These are phyloP conservation scores for Rutpela maculata DNA, from an alignment of 2,888 invertebrate genomes.

Conservation along the genomic window DNA sequence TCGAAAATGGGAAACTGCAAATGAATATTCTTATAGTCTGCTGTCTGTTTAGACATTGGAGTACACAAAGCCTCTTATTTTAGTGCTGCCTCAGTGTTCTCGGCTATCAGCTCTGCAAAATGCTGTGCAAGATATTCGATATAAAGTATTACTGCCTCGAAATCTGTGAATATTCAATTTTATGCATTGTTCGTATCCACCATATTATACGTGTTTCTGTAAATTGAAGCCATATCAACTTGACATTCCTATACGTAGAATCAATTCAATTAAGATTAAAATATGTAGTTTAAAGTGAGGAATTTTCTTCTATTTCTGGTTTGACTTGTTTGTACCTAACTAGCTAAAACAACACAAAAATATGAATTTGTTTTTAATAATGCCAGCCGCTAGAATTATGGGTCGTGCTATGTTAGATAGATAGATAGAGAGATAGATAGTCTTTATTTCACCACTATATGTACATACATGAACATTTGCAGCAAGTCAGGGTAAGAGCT, in stretches of 20 bases:
- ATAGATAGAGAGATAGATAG: too few relatives aligned
- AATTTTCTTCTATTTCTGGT: too few relatives aligned
- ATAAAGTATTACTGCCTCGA: slow-evolving; percentile 3
- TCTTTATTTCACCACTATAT: too few relatives aligned
- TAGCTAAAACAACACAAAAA: too few relatives aligned
- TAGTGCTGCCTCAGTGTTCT: slow-evolving; percentile 37
- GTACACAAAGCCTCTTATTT: slow-evolving; percentile 34
- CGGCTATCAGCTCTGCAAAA: slow-evolving; percentile 21
- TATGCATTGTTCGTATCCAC: slow-evolving; percentile 27
- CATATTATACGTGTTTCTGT: slow-evolving; percentile 16
- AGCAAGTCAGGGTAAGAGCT: too few relatives aligned
- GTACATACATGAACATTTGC: too few relatives aligned
- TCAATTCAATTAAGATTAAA: too few relatives aligned
- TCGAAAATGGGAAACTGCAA: slow-evolving; percentile 24
- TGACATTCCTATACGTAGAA: neutral
- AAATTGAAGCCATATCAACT: slow-evolving; percentile 2
- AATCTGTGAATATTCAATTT: slow-evolving; percentile 38
- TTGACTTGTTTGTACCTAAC: too few relatives aligned
- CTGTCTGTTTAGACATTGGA: slow-evolving; percentile 25
- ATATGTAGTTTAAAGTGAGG: too few relatives aligned
- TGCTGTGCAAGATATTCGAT: slow-evolving; percentile 33
- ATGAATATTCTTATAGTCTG: slow-evolving; percentile 27
- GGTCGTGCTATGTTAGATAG: too few relatives aligned
- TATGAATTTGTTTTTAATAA: too few relatives aligned
- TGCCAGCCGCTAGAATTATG: too few relatives aligned